Evolutionary conservation across 2,113 vertebrate species (phyloP), one percentile per base, ranked within the genome.

Genomic region (Plestiodon gilberti): DNA sequence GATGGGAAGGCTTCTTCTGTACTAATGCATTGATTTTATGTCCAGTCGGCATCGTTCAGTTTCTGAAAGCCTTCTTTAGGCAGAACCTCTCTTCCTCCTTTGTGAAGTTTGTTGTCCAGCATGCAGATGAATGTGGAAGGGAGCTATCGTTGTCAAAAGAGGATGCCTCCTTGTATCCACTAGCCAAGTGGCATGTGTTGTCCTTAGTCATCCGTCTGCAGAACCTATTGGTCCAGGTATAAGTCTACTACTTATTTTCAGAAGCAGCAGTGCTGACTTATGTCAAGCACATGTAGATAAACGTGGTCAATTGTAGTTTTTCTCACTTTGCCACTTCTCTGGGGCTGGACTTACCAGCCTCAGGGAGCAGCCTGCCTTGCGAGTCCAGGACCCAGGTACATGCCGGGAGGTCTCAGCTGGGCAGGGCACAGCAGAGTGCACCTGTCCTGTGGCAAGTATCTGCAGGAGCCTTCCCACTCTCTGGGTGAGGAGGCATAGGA

Each of bases 171-270:
- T 92, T 98, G 25, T 94, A 97, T 89, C 98, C 98, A 0, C 93
- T 99, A 78, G 89, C 95, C 62, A 93, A 33, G 64, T 94, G 82
- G 78, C 96, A 97, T 84, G 93, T 97, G 30, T 92, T 95, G 28
- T 95, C 91, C 0, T 96, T 99, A 74, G 89, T 96, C 30, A 86
- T 95, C n/a, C 96, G 97, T 71, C 96, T 99, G 71, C 97, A 97
- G 90, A 98, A 97, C 92, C 96, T 99, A 79, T 90, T 98, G 89
- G 95, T 98, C 83, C 97, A 98, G 95, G 97, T 98, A 94, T 81
- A 91, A 69, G 20, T 52, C 79, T 95, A 78, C 87, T 93, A 84
- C 89, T 59, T 25, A 20, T 77, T 85, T 77, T 57, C 13, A 90
- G 65, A 15, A 78, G 2, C 17, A 23, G 6, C 6, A 61, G 28